Percentiles rank a stretch among this genome's conserved stretches.
Conservation (phyloP, 2,113 vertebrate genomes). For the Toxotes chatareus region DNA sequence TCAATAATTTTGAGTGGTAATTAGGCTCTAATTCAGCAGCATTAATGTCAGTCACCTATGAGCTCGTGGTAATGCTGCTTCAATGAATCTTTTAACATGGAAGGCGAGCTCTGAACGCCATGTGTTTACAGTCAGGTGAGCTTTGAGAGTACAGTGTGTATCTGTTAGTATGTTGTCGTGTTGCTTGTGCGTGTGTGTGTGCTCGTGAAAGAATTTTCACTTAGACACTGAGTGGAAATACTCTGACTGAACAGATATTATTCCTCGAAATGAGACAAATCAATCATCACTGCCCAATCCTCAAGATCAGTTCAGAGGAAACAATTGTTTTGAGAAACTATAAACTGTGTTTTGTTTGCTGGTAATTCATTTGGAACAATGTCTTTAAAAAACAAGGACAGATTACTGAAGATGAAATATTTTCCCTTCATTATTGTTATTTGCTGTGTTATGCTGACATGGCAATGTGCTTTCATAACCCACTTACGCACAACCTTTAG, state of each 20-base stretch:
- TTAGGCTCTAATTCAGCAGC: slow-evolving; percentile 13
- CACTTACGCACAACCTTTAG: too few relatives aligned
- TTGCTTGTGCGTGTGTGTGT: background rate
- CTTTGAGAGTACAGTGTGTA: background rate
- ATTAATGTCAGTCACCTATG: slow-evolving; percentile 14
- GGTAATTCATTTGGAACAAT: too few relatives aligned
- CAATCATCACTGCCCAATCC: background rate
- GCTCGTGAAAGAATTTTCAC: background rate
- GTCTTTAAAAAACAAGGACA: background rate
- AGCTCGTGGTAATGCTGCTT: background rate
- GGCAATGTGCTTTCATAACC: too few relatives aligned
- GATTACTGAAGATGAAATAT: background rate
- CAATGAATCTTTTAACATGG: background rate
- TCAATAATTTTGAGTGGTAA: slow-evolving; percentile 45
- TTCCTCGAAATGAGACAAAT: background rate
- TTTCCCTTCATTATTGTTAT: background rate
- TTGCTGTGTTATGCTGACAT: background rate
- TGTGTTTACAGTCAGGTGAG: background rate
- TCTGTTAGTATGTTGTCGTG: background rate
- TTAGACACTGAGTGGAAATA: background rate
- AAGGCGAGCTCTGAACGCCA: background rate
- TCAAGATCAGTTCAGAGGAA: background rate
- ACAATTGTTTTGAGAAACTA: background rate
- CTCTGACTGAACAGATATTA: background rate
- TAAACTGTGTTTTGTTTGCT: background rate